phyloP scores from a whole-genome alignment of 2,888 invertebrate species.

The Leptothorax acervorum region DNA sequence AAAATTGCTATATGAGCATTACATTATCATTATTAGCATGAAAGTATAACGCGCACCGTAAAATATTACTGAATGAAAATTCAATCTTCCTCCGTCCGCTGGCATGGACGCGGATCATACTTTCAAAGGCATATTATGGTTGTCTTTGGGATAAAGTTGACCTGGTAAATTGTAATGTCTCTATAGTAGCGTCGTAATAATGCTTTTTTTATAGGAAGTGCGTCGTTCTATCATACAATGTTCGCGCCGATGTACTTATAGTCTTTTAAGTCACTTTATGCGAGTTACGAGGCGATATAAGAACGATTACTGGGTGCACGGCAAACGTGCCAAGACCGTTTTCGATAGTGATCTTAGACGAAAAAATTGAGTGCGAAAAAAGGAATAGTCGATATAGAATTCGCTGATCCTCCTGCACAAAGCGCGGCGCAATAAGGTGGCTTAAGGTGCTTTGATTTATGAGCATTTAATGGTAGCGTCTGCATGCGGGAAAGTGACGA shows the following conservation, averaged over 20 bases:
- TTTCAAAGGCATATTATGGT: slow-evolving; percentile 25
- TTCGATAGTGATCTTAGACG: slow-evolving; percentile 7
- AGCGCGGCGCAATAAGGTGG: slow-evolving; percentile 42
- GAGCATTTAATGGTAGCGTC: slow-evolving; percentile 50
- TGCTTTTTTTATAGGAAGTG: slow-evolving; percentile 46
- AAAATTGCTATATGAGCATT: neutral
- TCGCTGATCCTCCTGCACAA: slow-evolving; percentile 7
- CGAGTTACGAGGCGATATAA: slow-evolving; percentile 18
- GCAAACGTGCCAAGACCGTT: neutral
- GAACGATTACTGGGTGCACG: slow-evolving; percentile 15
- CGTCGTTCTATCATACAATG: slow-evolving; percentile 17
- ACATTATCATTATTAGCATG: neutral
- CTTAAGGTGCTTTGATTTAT: slow-evolving; percentile 51
- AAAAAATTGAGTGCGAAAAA: neutral
- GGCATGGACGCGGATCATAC: neutral
- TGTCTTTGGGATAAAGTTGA: slow-evolving; percentile 34
- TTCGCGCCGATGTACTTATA: slow-evolving; percentile 18
- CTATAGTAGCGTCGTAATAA: slow-evolving; percentile 20
- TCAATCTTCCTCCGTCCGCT: neutral
- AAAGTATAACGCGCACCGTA: neutral
- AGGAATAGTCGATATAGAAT: neutral
- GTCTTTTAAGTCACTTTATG: slow-evolving; percentile 14
- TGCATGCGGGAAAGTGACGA: slow-evolving; percentile 52
- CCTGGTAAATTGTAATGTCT: slow-evolving; percentile 19
- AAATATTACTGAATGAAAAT: neutral